Evolutionary conservation across 2,797 vertebrate genomes (phyloP).

Genomic region (Ispidina lecontei): DNA sequence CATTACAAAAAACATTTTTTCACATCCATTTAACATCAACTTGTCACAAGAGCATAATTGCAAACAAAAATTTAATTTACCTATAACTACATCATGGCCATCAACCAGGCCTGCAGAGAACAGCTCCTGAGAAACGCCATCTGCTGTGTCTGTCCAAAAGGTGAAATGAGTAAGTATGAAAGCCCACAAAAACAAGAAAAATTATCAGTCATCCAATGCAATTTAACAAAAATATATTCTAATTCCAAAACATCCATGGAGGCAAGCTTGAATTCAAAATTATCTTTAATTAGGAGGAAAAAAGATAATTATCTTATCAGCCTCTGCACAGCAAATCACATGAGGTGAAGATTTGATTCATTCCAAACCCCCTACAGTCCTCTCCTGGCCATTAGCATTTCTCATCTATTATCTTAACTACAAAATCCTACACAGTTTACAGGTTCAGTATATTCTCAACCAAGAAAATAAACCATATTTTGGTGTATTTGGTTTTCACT

Average conservation of each 20-base stretch:
- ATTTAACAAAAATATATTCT: conserved; percentile 58
- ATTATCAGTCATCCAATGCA: conserved; percentile 52
- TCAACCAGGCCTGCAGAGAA: conserved; percentile 97
- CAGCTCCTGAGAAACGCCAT: conserved; percentile 98
- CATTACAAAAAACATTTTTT: conserved; percentile 48
- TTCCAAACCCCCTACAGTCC: background rate
- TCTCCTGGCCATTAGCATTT: background rate
- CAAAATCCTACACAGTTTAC: background rate
- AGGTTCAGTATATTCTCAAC: background rate
- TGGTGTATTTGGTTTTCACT: background rate
- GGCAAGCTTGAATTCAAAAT: conserved; percentile 55
- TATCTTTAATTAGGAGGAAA: conserved; percentile 43
- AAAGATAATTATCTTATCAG: conserved; percentile 29
- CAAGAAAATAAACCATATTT: background rate
- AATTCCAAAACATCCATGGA: conserved; percentile 53
- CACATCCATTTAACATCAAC: conserved; percentile 61
- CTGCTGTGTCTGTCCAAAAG: conserved; percentile 91
- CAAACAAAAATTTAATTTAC: conserved; percentile 85
- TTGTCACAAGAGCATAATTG: conserved; percentile 55
- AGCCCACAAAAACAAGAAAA: conserved; percentile 56
- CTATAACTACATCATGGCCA: conserved; percentile 93
- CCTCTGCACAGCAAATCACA: conserved; percentile 22
- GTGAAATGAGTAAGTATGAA: conserved; percentile 75
- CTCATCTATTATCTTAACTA: background rate
- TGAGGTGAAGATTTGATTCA: conserved; percentile 26